Base-by-base conservation (phyloP, 2,113 vertebrate species). In the Leptobrachium leishanense region DNA sequence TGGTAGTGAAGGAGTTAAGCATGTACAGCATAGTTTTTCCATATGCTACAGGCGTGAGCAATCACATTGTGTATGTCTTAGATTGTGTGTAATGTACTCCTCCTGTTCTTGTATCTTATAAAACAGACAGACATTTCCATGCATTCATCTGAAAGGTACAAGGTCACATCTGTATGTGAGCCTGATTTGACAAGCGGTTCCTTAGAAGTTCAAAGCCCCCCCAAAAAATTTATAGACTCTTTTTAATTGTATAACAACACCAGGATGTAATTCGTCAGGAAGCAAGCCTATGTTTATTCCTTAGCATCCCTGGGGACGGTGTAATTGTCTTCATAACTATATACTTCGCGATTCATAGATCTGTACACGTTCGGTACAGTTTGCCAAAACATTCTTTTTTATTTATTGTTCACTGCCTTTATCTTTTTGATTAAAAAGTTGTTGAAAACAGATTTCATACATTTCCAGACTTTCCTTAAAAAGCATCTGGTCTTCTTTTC, bases 161-260 rank as follows among this genome's bases (percentile, higher is more conserved):
- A 72, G 69, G 76, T 79, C 76, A 79, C 76, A 72, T 72, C 59
- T 72, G 76, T 70, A 46, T 8, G 46, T 39, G 46, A 62, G 15
- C 3, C 42, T 53, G 11, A 63, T 15, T 71, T 59, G 43, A 46
- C 40, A 78, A 63, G 53, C 15, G 12, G 62, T 66, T 72, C 10
- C 57, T 46, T 63, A 46, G 59, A 65, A 10, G n/a, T 46, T 50
- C 43, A 42, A 43, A 76, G 13, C 15, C 10, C 20, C 20, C 20
- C 20, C 20, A 31, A 31, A 31, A 5, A 20, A 8, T 39, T 15
- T 39, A 63, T 77, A 63, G 1, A 8, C 43, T 71, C 42, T 9
- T 68, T 65, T 72, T 72, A 13, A 42, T 72, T 72, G 50, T 72
- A 65, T 64, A 40, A 65, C 43, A 12, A 63, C 59, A 41, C 10